These are phyloP conservation scores for Eurytoma adleriae DNA, from an alignment of 2,888 invertebrate species.

Conservation along the genomic window DNA sequence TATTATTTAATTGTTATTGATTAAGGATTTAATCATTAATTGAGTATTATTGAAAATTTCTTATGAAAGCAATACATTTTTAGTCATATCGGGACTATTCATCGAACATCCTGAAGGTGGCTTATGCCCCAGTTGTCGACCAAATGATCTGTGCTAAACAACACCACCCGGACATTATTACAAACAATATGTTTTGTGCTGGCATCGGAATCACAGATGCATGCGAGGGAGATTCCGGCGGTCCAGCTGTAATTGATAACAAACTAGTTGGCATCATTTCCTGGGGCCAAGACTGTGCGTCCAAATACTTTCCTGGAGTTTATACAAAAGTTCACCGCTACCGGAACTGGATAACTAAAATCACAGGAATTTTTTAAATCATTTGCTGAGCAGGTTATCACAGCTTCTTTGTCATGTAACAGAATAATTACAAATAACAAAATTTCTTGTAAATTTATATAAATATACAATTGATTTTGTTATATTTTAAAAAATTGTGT, in stretches of 20 bases:
- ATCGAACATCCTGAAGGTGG: conserved; percentile 26
- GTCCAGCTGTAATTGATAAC: conserved; percentile 50
- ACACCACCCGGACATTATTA: not conserved
- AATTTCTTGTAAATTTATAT: not conserved
- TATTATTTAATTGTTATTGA: too few species aligned
- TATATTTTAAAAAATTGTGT: not conserved
- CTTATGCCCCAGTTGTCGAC: conserved; percentile 32
- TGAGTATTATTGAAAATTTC: too few species aligned
- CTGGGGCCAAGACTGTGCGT: conserved; percentile 48
- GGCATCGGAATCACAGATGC: conserved; percentile 43
- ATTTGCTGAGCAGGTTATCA: too few species aligned
- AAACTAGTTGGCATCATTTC: conserved; percentile 54
- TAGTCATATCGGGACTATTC: not conserved
- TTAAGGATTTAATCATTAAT: too few species aligned
- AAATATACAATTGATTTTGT: not conserved
- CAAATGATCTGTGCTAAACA: not conserved
- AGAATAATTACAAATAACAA: not conserved
- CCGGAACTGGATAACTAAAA: conserved; percentile 40
- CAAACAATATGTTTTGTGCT: conserved; percentile 50
- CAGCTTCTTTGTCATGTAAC: not conserved
- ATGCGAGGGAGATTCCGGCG: conserved; percentile 58
- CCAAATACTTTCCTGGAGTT: conserved; percentile 40
- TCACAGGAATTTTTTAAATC: not conserved
- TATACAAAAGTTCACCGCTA: conserved; percentile 46
- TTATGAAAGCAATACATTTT: not conserved